Evolutionary conservation across 2,113 vertebrate genomes (phyloP), one percentile per base, ranked within the genome.

Genomic region (Lepisosteus oculatus): DNA sequence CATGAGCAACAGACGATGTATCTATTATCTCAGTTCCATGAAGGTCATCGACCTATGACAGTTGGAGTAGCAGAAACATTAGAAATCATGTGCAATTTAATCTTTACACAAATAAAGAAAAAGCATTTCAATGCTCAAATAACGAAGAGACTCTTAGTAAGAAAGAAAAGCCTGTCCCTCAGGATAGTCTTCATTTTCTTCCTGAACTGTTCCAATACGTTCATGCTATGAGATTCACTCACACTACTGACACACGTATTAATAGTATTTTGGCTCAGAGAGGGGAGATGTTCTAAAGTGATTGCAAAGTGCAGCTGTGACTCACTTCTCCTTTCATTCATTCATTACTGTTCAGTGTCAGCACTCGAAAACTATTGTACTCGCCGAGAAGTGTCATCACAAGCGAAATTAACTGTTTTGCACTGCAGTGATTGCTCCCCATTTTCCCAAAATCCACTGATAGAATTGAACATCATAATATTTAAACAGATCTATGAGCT

Each of bases 21-120:
- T 95, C 96, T 94, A 97, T 98, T 99, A 98, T 96, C 93, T 92
- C 87, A 87, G 86, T 82, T 77, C 84, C 91, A 74, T 72, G 86
- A 88, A 93, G 96, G 97, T 97, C 93, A 84, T 54, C 70, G 93
- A 96, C 96, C 96, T 95, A 85, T 91, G 94, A 92, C 95, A 93
- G 91, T 86, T 74, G 69, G 86, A 88, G 88, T 84, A 85, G 93
- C 87, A 83, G 88, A 93, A 88, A 95, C 95, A 93, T 93, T 92
- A 91, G 90, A 93, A 94, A 94, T 95, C 93, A 95, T 94, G 95
- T 95, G 96, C 94, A 97, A 95, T 98, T 98, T 97, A 98, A 97
- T 97, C 94, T 97, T 93, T 93, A 89, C 94, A 95, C 95, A 95
- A 96, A 97, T 94, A 94, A 93, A 93, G 91, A 89, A 76, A 86